Evolutionary conservation across 2,888 invertebrate species (phyloP).

Genomic region (Ormyrus pomaceus): DNA sequence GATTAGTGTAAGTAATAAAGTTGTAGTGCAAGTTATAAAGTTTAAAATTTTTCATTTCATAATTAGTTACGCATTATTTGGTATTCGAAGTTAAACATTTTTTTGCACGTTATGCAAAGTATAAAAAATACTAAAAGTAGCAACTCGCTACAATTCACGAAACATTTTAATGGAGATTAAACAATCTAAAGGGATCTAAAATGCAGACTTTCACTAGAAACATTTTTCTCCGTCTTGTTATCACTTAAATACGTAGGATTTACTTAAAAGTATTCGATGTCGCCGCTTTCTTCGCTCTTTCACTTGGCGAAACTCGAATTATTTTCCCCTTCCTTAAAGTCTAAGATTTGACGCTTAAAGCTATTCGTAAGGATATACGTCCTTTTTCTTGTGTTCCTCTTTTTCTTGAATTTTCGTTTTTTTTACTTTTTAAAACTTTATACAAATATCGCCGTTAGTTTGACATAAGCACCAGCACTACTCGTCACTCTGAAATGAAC

Average conservation of each 20-base stretch:
- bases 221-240: slow-evolving; percentile 24
- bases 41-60: background rate
- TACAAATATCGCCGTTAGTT: slow-evolving; percentile 33
- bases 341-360: slow-evolving; percentile 40
- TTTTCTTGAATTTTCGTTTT: background rate
- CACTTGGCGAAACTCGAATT: slow-evolving; percentile 33
- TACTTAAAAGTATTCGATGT: slow-evolving; percentile 38
- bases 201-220: slow-evolving; percentile 20
- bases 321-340: slow-evolving; percentile 22
- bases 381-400: slow-evolving; percentile 19
- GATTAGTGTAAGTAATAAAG: background rate
- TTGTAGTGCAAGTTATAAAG: background rate
- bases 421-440: slow-evolving; percentile 14
- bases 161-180: too few species aligned
- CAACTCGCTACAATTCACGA: too few species aligned
- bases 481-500: background rate
- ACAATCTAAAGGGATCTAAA: background rate
- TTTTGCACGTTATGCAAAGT: too few species aligned
- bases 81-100: background rate
- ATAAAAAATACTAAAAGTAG: too few species aligned
- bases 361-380: slow-evolving; percentile 46
- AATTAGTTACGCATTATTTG: background rate
- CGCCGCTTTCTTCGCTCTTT: slow-evolving; percentile 7
- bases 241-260: slow-evolving; percentile 31
- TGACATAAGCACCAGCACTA: background rate